These are phyloP conservation scores for Probosciger aterrimus DNA, from an alignment of 2,113 vertebrate genomes.

Conservation along the genomic window DNA sequence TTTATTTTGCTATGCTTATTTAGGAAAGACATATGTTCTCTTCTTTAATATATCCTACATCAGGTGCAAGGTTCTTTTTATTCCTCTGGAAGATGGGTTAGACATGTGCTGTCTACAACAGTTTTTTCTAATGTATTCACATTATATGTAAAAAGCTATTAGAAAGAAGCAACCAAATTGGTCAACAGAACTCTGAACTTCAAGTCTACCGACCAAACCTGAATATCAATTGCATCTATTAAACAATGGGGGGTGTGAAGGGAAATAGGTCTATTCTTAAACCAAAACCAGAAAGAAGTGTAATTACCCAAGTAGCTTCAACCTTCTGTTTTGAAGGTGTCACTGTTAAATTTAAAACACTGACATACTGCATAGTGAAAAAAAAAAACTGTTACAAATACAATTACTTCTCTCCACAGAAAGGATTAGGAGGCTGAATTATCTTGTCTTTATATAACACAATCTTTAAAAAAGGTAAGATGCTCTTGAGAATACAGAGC, in stretches of 20 bases:
- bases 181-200: neutral
- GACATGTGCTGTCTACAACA: neutral
- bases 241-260: neutral
- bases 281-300: neutral
- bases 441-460: neutral
- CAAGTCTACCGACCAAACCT: neutral
- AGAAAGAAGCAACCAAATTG: neutral
- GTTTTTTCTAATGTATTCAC: neutral
- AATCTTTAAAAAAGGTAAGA: neutral
- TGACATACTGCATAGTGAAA: neutral
- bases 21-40: neutral
- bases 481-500: neutral
- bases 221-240: neutral
- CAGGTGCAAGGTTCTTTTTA: neutral
- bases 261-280: neutral
- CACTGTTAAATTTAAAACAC: neutral
- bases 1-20: neutral
- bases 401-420: neutral
- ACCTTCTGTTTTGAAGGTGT: neutral
- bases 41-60: neutral
- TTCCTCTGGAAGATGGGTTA: neutral
- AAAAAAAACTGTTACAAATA: neutral
- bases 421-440: neutral
- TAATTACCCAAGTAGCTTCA: neutral
- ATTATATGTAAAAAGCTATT: neutral